Evolutionary conservation across 2,113 vertebrate genomes (phyloP), one percentile per base, ranked within the genome.

Genomic region (Oostethus manadensis): DNA sequence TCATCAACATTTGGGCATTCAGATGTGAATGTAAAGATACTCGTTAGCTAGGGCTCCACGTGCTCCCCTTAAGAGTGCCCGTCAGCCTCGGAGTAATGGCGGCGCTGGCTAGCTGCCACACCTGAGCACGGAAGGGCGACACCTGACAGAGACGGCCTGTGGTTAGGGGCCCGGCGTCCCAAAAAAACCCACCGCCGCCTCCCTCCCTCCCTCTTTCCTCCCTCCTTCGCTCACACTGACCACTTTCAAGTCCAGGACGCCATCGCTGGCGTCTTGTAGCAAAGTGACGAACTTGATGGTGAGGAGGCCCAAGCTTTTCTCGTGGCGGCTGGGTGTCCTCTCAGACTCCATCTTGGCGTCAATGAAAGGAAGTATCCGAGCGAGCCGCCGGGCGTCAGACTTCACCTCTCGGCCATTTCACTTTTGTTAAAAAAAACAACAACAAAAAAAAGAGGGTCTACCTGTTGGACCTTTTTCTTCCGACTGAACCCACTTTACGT

Each of bases 231-330:
- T 33, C 58, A 56, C 60, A 85, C 91, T 87, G 74, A 94, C 92
- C 92, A 90, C 88, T 86, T 92, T 93, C 54, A 93, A 71, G 68
- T 93, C 90, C 38, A 92, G 84, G 55, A 90, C 89, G 47, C 90
- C 87, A 60, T 93, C 88, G 69, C 86, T 81, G 7, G 88, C 87
- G 56, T 88, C 88, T 58, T 87, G 88, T 0, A 91, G 85, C 49
- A 92, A 68, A 17, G 81, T 72, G 55, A 92, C 90, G 56, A 92
- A 92, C 85, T 90, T 89, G 66, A 89, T 86, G 1, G 91, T 88
- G 62, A 92, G 90, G 47, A 88, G 87, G 60, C 86, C 89, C 86
- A 91, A 88, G 89, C 89, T 92, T 91, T 91, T 93, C 81, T 93
- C 90, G 53, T 89, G 90, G 49, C 91, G 89, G 71, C 90, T 88